These are phyloP conservation scores for Siniperca undulata DNA, from an alignment of 2,797 vertebrate species.

Conservation along the genomic window DNA sequence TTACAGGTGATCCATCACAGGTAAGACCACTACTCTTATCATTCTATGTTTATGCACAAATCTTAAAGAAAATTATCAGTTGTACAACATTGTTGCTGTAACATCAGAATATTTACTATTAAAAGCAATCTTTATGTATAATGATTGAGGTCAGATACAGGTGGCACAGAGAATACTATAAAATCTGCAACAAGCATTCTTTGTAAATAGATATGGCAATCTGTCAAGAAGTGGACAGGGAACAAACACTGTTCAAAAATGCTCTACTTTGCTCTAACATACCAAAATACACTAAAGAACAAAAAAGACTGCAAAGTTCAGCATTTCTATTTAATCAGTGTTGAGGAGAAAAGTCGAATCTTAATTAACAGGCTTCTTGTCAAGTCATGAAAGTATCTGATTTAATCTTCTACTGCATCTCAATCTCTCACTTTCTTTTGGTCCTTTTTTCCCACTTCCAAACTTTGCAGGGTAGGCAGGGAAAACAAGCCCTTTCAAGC, in stretches of 20 bases:
- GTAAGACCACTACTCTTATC: neutral
- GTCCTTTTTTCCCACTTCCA: neutral
- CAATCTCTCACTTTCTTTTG: conserved; percentile 22
- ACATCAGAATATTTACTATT: neutral
- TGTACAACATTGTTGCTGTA: neutral
- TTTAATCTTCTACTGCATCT: conserved; percentile 28
- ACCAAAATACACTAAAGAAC: conserved; percentile 28
- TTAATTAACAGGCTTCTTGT: conserved; percentile 53
- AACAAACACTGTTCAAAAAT: conserved; percentile 18
- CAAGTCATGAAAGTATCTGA: conserved; percentile 35
- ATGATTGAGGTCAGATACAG: conserved; percentile 7
- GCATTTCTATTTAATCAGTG: conserved; percentile 42
- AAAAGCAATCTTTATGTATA: neutral
- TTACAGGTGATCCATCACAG: neutral
- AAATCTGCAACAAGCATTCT: conserved; percentile 9
- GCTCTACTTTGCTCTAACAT: conserved; percentile 8
- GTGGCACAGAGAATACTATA: neutral
- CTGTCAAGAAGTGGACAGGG: neutral
- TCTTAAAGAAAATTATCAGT: neutral
- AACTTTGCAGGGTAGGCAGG: conserved; percentile 24
- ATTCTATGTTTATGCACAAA: neutral
- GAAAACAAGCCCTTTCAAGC: conserved; percentile 46
- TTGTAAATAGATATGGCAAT: conserved; percentile 10
- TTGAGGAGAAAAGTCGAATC: conserved; percentile 19
- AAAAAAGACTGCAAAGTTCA: conserved; percentile 26